Percentiles rank a stretch among this genome's conserved stretches.
Evolutionary conservation across 1,140 invertebrate genomes (phyloP).

Genomic region (Oryctes rhinoceros): DNA sequence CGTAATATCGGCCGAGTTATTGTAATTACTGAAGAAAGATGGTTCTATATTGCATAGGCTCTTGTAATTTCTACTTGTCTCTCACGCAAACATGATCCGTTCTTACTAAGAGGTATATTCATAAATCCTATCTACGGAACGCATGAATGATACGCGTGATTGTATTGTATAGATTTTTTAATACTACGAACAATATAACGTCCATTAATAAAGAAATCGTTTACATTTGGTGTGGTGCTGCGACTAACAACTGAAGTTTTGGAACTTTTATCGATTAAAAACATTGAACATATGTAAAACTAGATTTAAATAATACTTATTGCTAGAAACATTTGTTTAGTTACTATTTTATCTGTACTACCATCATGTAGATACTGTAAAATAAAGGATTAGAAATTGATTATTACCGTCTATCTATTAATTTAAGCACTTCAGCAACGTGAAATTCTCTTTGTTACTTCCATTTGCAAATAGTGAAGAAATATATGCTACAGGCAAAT

Average conservation of each 20-base stretch:
- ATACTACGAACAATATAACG: slow-evolving; percentile 50
- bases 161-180: slow-evolving; percentile 31
- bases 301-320: slow-evolving; percentile 36
- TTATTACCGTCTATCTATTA: not conserved
- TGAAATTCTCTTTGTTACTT: too few species aligned
- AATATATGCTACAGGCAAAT: too few species aligned
- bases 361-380: slow-evolving; percentile 43
- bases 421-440: too few species aligned
- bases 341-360: slow-evolving; percentile 42
- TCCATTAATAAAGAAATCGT: slow-evolving; percentile 47
- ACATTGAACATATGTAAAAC: slow-evolving; percentile 31
- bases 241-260: slow-evolving; percentile 44
- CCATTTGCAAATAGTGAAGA: too few species aligned
- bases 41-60: slow-evolving; percentile 27
- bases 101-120: not conserved
- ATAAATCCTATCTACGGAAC: not conserved
- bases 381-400: slow-evolving; percentile 40
- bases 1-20: not conserved
- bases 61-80: slow-evolving; percentile 19
- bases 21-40: slow-evolving; percentile 20
- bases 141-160: not conserved
- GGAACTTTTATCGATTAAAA: slow-evolving; percentile 40
- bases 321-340: slow-evolving; percentile 40
- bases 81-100: slow-evolving; percentile 8
- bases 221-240: slow-evolving; percentile 57